These are phyloP conservation scores for Sardina pilchardus DNA, from an alignment of 2,113 vertebrate genomes.

Conservation along the genomic window DNA sequence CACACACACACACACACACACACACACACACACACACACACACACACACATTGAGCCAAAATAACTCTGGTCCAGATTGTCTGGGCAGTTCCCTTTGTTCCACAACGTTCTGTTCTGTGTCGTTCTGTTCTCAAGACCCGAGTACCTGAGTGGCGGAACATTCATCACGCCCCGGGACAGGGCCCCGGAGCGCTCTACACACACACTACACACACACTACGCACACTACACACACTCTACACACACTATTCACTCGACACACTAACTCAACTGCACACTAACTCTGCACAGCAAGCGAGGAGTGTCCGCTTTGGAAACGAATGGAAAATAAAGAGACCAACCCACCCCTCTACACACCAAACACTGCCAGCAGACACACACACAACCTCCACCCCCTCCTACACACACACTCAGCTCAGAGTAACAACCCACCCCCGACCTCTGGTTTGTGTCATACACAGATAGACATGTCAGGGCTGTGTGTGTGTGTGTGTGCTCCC, in stretches of 20 bases:
- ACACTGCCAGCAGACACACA: not conserved
- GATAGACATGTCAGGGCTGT: not conserved
- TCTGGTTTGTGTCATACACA: not conserved
- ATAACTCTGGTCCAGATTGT: not conserved
- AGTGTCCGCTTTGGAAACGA: not conserved
- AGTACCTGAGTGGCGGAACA: too few relatives aligned
- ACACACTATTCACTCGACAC: too few relatives aligned
- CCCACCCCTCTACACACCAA: not conserved
- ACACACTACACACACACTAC: too few relatives aligned
- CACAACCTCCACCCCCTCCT: not conserved
- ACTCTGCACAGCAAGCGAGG: not conserved
- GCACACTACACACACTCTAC: too few relatives aligned
- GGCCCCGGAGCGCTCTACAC: not conserved
- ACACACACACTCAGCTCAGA: not conserved
- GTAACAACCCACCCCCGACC: not conserved
- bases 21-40: not conserved
- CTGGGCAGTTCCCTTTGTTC: not conserved
- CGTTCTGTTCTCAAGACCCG: too few relatives aligned
- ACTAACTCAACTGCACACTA: not conserved
- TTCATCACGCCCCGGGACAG: not conserved
- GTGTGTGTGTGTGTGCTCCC: not conserved
- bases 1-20: not conserved
- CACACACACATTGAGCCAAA: not conserved
- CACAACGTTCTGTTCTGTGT: not conserved
- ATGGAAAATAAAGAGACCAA: not conserved